Evolutionary conservation across 1,140 invertebrate species (phyloP).

Genomic region (Manduca sexta): DNA sequence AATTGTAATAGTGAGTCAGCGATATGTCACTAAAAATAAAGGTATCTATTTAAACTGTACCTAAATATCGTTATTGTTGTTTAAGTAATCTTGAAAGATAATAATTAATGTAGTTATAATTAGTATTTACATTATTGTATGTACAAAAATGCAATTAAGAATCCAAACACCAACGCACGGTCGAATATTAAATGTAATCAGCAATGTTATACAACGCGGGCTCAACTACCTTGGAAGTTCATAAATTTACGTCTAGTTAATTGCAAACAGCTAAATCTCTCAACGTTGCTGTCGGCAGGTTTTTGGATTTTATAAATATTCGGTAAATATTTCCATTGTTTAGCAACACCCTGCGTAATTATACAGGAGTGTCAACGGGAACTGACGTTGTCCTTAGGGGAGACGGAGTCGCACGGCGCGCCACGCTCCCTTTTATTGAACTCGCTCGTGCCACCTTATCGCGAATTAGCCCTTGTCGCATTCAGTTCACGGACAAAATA

Average conservation of each 20-base stretch:
- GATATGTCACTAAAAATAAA: too few species aligned
- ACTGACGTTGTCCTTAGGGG: constrained; percentile 36
- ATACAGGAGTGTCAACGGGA: constrained; percentile 28
- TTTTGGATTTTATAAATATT: neutral
- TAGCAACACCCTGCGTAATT: constrained; percentile 1
- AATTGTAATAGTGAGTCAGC: too few species aligned
- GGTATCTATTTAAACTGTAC: too few species aligned
- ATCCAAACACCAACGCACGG: too few species aligned
- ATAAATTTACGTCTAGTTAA: neutral
- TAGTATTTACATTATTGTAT: too few species aligned
- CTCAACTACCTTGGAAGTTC: neutral
- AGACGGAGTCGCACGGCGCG: constrained; percentile 29
- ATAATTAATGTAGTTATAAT: too few species aligned
- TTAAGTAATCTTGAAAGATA: too few species aligned
- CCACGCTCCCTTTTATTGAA: constrained; percentile 49
- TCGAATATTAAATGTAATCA: too few species aligned
- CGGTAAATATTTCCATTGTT: neutral
- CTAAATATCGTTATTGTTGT: too few species aligned
- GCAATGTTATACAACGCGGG: too few species aligned
- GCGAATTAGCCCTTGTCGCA: constrained; percentile 55
- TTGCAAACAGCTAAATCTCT: neutral
- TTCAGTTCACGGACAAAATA: constrained; percentile 55
- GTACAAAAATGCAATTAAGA: too few species aligned
- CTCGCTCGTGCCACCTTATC: constrained; percentile 51
- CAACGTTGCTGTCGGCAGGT: neutral